Evolutionary conservation across 2,113 vertebrate genomes (phyloP).

Genomic region (Halcyon senegalensis): DNA sequence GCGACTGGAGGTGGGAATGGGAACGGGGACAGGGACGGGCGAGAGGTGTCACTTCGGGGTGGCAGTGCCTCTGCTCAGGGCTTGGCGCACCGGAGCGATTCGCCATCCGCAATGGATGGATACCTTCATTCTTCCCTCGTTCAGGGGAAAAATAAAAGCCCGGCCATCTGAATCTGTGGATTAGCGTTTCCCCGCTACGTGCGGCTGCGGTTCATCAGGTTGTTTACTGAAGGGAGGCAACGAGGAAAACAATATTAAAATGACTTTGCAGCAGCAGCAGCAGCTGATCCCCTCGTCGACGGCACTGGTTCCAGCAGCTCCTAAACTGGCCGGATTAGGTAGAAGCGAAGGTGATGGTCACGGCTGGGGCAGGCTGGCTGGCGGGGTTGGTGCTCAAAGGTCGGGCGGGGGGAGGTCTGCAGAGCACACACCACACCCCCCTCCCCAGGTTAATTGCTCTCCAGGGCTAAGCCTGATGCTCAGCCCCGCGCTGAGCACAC

Average conservation of each 20-base stretch:
- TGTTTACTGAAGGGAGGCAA: not conserved
- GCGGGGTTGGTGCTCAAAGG: not conserved
- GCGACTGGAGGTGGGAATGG: not conserved
- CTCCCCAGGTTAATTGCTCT: constrained; percentile 11
- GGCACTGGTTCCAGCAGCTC: not conserved
- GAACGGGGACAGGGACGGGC: not conserved
- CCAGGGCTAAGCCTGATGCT: not conserved
- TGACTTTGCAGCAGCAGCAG: not conserved
- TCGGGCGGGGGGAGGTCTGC: not conserved
- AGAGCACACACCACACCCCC: not conserved
- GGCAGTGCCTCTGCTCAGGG: not conserved
- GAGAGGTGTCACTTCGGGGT: not conserved
- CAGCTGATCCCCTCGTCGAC: fast-evolving
- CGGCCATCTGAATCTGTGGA: not conserved
- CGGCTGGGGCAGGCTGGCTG: not conserved
- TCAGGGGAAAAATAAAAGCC: not conserved
- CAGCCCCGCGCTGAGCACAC: not conserved
- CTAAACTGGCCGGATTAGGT: fast-evolving
- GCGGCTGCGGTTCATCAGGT: not conserved
- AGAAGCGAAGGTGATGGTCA: not conserved
- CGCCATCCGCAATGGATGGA: not conserved
- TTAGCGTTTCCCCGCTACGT: not conserved
- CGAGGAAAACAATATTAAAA: not conserved
- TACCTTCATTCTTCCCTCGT: not conserved
- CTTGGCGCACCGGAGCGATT: not conserved